Evolutionary conservation across 2,888 invertebrate genomes (phyloP).

Genomic region (Cerceris rybyensis): DNA sequence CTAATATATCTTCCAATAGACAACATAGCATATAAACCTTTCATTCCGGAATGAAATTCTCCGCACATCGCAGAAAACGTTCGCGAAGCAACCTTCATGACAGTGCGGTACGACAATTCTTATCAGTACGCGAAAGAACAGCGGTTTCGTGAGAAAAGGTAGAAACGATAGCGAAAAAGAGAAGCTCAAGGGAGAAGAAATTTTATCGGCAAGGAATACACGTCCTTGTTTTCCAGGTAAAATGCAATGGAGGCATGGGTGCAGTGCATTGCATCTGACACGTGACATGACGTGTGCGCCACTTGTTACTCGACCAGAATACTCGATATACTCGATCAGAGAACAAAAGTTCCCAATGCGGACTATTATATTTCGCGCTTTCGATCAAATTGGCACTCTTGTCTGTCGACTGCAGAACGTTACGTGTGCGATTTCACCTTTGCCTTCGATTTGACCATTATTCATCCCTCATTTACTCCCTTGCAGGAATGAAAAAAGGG

Average conservation of each 20-base stretch:
- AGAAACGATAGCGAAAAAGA: background rate
- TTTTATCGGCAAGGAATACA: constrained; percentile 43
- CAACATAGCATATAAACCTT: too few relatives aligned
- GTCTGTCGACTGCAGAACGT: constrained; percentile 58
- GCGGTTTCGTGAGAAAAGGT: background rate
- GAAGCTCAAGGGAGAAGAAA: constrained; percentile 1
- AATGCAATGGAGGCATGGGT: constrained; percentile 26
- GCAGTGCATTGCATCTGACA: constrained; percentile 64
- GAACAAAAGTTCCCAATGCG: constrained; percentile 62
- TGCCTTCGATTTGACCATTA: constrained; percentile 34
- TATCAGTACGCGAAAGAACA: too few relatives aligned
- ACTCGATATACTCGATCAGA: constrained; percentile 72
- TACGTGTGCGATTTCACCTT: constrained; percentile 46
- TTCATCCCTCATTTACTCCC: constrained; percentile 31
- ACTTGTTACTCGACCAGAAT: constrained; percentile 69
- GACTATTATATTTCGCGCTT: constrained; percentile 60
- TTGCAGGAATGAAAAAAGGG: constrained; percentile 15
- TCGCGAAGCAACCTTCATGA: too few relatives aligned
- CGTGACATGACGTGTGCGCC: constrained; percentile 66
- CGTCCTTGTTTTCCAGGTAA: constrained; percentile 50
- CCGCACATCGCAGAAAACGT: too few relatives aligned
- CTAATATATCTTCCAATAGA: too few relatives aligned
- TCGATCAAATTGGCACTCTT: constrained; percentile 60
- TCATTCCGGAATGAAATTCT: too few relatives aligned
- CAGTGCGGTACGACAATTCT: too few relatives aligned